Evolutionary conservation across 2,797 vertebrate species (phyloP).

Genomic region (Gorsachius magnificus): DNA sequence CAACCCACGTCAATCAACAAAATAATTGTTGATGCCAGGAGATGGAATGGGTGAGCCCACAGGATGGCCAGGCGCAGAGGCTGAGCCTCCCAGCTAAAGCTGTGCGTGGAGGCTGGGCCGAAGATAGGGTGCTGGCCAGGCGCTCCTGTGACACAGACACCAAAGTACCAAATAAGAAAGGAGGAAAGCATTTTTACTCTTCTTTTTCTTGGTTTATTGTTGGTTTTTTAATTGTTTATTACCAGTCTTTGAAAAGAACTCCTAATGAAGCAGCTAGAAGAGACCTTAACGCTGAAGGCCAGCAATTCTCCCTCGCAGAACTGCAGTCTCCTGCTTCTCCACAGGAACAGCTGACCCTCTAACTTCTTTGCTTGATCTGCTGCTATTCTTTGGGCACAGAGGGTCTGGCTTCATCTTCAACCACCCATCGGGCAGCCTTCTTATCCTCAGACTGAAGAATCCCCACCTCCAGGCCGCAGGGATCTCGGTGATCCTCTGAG

Average conservation of each 20-base stretch:
- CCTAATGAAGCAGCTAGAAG: neutral
- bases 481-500: accelerated
- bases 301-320: neutral
- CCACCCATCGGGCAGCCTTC: neutral
- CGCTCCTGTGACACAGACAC: too few species aligned
- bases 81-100: neutral
- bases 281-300: neutral
- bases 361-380: neutral
- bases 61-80: accelerated
- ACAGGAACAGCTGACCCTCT: neutral
- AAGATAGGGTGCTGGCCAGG: too few species aligned
- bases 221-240: neutral
- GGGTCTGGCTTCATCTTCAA: neutral
- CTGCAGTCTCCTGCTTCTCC: neutral
- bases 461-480: neutral
- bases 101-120: too few species aligned
- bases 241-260: neutral
- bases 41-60: neutral
- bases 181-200: neutral
- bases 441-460: neutral
- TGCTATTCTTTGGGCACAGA: neutral
- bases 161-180: neutral
- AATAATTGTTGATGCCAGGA: neutral
- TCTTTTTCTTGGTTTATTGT: neutral
- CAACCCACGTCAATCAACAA: neutral